Conservation (phyloP, 2,113 vertebrate genomes). For the Dipodomys stephensi region DNA sequence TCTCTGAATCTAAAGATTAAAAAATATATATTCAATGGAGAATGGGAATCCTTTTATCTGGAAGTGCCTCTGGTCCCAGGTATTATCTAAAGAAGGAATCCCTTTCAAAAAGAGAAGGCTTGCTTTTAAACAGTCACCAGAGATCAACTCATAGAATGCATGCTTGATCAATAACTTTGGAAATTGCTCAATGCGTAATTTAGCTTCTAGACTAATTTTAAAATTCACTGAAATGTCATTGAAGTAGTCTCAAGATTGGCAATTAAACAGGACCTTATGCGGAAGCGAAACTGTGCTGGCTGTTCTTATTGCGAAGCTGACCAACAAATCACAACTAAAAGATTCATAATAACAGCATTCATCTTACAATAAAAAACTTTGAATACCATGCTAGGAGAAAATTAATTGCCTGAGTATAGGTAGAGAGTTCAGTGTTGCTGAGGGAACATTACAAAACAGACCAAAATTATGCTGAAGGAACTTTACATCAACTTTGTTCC, state of each 20-base stretch:
- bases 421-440: not conserved
- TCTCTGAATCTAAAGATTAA: not conserved
- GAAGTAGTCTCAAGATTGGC: not conserved
- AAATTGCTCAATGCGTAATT: not conserved
- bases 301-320: conserved; percentile 29
- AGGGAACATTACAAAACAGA: conserved; percentile 44
- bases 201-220: conserved; percentile 20
- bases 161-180: conserved; percentile 48
- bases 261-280: conserved; percentile 40
- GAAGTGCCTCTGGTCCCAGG: not conserved
- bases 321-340: conserved; percentile 47
- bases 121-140: not conserved
- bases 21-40: not conserved
- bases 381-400: not conserved
- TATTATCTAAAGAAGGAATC: conserved; percentile 10
- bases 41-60: not conserved
- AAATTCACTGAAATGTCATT: conserved; percentile 25
- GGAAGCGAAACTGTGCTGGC: not conserved
- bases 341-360: conserved; percentile 48
- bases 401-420: not conserved
- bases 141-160: conserved; percentile 4
- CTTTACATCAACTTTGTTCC: conserved; percentile 41
- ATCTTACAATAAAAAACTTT: conserved; percentile 42
- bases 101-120: conserved; percentile 26
- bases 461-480: conserved; percentile 59